Evolutionary conservation across 2,797 vertebrate species (phyloP), one percentile per base, ranked within the genome.

Genomic region (Rhabdomys pumilio): DNA sequence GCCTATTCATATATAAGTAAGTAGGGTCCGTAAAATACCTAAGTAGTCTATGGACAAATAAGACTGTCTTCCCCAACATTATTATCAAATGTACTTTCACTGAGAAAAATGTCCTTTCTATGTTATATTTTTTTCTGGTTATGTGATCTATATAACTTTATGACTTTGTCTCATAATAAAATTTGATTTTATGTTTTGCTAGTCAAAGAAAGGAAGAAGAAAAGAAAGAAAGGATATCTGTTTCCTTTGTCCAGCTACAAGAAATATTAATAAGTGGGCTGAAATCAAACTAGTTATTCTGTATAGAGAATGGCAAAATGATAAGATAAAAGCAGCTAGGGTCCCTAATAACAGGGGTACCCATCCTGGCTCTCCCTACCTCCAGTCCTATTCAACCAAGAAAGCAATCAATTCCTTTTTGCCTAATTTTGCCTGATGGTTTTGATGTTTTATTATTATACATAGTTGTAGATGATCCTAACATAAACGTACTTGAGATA

Each of bases 81-180:
- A 76, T 34, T 31, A 41, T 10, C 50, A 22, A 38, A 53, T 47
- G 67, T 17, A 95, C 9, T 76, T 94, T 61, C 22, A 73, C 8
- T 55, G 29, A 69, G 41, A 19, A 61, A 22, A 79, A 65, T 38
- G 17, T 63, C 31, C 20, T 90, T 94, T 34, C 14, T 63, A 9
- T 81, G 13, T 44, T 76, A 34, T 69, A 6, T 65, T 93, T 94
- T 94, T n/a, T 88, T 61, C 29, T 50, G 47, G 67, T 75, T 67
- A 57, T 63, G 3, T 85, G 29, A 69, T 87, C 83, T 47, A 65
- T 89, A 69, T 55, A 89, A 79, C 9, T 85, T 90, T 81, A 67
- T 73, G n/a, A 69, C 41, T 87, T 87, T 44, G 12, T 72, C n/a
- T 26, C 93, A 8, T 84, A 53, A 75, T 80, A 80, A 84, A 95